Conservation (phyloP, 2,888 invertebrate genomes). For the Romanomermis culicivorax region DNA sequence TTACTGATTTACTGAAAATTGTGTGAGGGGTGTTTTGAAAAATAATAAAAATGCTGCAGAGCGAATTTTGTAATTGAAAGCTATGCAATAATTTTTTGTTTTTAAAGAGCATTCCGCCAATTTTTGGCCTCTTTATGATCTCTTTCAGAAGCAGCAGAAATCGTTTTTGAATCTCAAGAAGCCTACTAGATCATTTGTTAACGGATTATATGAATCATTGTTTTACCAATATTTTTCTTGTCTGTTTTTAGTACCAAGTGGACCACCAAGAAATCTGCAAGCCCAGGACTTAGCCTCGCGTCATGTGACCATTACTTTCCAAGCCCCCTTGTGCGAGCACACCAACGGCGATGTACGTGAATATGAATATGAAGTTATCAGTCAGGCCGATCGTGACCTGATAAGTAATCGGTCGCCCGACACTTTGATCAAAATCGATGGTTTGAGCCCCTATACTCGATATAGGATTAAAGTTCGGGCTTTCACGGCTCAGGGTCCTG, state of each 20-base stretch:
- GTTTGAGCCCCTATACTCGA: slow-evolving; percentile 22
- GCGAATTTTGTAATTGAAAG: too few species aligned
- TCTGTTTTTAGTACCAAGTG: slow-evolving; percentile 17
- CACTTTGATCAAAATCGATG: slow-evolving; percentile 19
- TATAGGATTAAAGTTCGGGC: slow-evolving; percentile 24
- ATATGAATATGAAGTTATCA: slow-evolving; percentile 23
- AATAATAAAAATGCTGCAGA: too few species aligned
- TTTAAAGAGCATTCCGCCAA: too few species aligned
- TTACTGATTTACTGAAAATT: too few species aligned
- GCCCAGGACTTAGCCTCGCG: slow-evolving; percentile 5
- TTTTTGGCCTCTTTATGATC: neutral
- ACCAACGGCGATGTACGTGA: slow-evolving; percentile 28
- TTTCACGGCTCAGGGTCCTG: slow-evolving; percentile 24
- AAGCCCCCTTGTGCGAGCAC: slow-evolving; percentile 26
- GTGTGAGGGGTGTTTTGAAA: too few species aligned
- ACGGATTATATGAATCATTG: too few species aligned
- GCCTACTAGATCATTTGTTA: too few species aligned
- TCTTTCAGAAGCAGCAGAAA: too few species aligned
- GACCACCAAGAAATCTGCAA: slow-evolving; percentile 21
- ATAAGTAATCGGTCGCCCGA: slow-evolving; percentile 7
- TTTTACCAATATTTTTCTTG: too few species aligned
- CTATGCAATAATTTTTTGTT: too few species aligned
- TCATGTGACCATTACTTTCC: slow-evolving; percentile 21
- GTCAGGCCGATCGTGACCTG: slow-evolving; percentile 17
- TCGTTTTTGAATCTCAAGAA: too few species aligned